A percentile compares a stretch with the other conserved stretches of the same genome.
Conservation (phyloP, 2,888 invertebrate genomes). For the Microctonus hyperodae region DNA sequence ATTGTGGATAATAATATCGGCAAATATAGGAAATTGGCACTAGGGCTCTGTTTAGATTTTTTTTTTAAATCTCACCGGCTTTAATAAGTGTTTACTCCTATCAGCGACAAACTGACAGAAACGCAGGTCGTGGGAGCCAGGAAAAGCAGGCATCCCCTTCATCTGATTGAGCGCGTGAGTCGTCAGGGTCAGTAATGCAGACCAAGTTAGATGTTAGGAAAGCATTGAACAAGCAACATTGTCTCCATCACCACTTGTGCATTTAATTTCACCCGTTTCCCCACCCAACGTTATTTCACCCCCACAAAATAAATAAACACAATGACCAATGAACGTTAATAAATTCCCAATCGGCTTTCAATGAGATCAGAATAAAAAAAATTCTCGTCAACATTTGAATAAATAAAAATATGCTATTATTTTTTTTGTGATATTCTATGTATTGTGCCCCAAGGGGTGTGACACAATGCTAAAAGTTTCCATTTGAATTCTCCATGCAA, state of each 20-base stretch:
- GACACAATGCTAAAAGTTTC: slow-evolving; percentile 47
- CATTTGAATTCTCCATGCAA: slow-evolving; percentile 52
- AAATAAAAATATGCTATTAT: no score
- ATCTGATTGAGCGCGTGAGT: slow-evolving; percentile 74
- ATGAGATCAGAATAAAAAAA: no score
- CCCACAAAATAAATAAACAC: neutral
- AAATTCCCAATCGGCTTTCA: neutral
- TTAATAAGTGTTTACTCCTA: slow-evolving; percentile 94
- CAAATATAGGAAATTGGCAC: slow-evolving; percentile 42
- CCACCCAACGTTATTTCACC: neutral
- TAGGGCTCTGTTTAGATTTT: slow-evolving; percentile 63
- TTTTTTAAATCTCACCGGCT: slow-evolving; percentile 83
- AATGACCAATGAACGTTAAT: neutral
- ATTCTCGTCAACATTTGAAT: no score
- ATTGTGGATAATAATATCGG: slow-evolving; percentile 36
- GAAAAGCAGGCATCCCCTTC: slow-evolving; percentile 91
- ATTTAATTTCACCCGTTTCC: slow-evolving; percentile 40
- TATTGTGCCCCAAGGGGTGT: slow-evolving; percentile 41
- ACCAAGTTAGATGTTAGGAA: slow-evolving; percentile 62
- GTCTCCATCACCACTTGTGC: slow-evolving; percentile 62
- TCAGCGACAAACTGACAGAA: slow-evolving; percentile 97
- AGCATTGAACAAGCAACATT: slow-evolving; percentile 64
- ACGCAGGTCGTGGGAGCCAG: slow-evolving; percentile 93
- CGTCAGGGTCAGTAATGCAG: slow-evolving; percentile 62
- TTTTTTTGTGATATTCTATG: slow-evolving; percentile 12